These are phyloP conservation scores for Portunus trituberculatus DNA, from an alignment of 1,140 invertebrate genomes.

Conservation along the genomic window DNA sequence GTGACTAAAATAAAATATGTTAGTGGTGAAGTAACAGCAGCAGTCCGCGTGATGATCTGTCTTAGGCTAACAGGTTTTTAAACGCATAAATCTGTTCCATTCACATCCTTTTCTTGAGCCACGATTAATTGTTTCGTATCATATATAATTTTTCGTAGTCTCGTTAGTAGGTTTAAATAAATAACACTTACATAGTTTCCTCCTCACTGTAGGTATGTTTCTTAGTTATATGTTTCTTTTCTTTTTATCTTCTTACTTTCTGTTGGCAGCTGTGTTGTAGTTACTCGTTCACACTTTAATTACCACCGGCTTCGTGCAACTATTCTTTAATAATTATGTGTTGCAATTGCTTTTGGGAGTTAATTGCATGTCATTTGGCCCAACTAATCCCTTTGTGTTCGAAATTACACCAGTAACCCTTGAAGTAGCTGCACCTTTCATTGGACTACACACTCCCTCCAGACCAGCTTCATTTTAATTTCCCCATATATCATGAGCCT, in stretches of 20 bases:
- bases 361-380: constrained; percentile 12
- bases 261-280: no score
- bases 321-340: constrained; percentile 12
- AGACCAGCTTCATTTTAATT: neutral
- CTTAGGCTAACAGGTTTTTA: neutral
- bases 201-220: neutral
- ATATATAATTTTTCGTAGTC: neutral
- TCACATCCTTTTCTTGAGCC: neutral
- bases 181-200: no score
- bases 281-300: no score
- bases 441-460: neutral
- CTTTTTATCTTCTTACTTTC: neutral
- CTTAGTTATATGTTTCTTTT: neutral
- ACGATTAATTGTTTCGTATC: constrained; percentile 22
- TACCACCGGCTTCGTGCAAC: neutral
- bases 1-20: neutral
- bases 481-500: neutral
- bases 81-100: neutral
- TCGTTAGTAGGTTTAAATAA: neutral
- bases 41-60: neutral
- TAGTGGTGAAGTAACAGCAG: neutral
- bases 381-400: constrained; percentile 10
- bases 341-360: neutral
- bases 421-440: neutral
- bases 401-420: neutral